These are phyloP conservation scores for Andrena hattorfiana DNA, from an alignment of 2,888 invertebrate genomes.

Conservation along the genomic window DNA sequence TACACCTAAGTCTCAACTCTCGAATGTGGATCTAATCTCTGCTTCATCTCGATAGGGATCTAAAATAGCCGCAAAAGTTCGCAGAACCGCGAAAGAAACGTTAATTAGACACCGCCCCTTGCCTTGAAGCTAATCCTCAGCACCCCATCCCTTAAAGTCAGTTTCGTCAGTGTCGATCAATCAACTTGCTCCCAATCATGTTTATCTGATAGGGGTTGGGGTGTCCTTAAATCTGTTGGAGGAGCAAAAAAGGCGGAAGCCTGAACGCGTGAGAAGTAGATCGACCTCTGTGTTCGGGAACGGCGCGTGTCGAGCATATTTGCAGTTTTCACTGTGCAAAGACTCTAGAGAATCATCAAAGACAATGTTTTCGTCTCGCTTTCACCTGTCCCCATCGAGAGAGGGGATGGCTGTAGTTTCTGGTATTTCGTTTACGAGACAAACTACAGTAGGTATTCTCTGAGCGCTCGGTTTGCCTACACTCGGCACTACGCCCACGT, in stretches of 20 bases:
- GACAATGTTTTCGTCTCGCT: not conserved
- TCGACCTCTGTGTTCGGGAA: no score
- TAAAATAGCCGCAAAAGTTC: not conserved
- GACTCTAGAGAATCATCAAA: no score
- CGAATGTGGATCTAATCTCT: not conserved
- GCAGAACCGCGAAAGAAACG: not conserved
- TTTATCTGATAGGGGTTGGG: constrained; percentile 1
- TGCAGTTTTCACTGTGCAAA: no score
- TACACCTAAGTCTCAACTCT: no score
- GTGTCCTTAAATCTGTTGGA: not conserved
- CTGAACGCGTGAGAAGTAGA: not conserved
- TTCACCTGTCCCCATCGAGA: not conserved
- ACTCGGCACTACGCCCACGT: no score
- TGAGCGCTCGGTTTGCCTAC: no score
- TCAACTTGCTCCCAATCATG: not conserved
- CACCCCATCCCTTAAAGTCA: not conserved
- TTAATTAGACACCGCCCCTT: not conserved
- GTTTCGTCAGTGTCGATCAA: no score
- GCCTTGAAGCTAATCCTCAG: constrained; percentile 4
- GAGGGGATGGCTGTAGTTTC: no score
- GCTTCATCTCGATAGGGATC: not conserved
- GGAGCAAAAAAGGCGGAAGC: not conserved
- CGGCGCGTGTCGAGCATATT: constrained; percentile 12
- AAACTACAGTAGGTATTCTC: no score
- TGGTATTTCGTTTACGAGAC: not conserved